These are phyloP conservation scores for Dipodomys spectabilis DNA, from an alignment of 2,113 vertebrate species.

Conservation along the genomic window DNA sequence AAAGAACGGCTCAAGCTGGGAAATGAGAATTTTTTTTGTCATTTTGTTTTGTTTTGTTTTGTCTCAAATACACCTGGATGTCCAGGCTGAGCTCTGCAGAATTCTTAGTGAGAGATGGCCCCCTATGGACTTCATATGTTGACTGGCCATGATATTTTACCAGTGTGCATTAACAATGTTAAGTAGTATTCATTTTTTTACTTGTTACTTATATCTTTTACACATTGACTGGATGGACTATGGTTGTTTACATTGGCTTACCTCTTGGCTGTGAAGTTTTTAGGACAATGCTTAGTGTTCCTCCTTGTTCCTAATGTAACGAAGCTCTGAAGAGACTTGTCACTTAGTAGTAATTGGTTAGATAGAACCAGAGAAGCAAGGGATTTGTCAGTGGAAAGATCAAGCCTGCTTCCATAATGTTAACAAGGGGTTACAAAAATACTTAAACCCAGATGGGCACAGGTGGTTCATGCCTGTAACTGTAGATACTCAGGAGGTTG, in stretches of 20 bases:
- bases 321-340: background rate
- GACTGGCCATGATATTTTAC: background rate
- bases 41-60: background rate
- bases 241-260: constrained; percentile 30
- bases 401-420: background rate
- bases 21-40: background rate
- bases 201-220: background rate
- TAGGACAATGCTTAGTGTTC: constrained; percentile 29
- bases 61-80: background rate
- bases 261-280: background rate
- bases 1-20: background rate
- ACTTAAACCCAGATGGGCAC: background rate
- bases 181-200: constrained; percentile 1
- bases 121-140: background rate
- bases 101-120: background rate
- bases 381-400: background rate
- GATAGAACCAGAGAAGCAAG: constrained; percentile 30
- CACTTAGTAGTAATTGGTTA: background rate
- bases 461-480: too few relatives aligned
- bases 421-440: background rate
- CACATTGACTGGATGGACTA: background rate
- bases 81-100: background rate
- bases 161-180: background rate
- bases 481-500: too few relatives aligned
- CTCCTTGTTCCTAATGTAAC: background rate